phyloP scores from a whole-genome alignment of 2,888 invertebrate genomes.

The Euproctis similis region DNA sequence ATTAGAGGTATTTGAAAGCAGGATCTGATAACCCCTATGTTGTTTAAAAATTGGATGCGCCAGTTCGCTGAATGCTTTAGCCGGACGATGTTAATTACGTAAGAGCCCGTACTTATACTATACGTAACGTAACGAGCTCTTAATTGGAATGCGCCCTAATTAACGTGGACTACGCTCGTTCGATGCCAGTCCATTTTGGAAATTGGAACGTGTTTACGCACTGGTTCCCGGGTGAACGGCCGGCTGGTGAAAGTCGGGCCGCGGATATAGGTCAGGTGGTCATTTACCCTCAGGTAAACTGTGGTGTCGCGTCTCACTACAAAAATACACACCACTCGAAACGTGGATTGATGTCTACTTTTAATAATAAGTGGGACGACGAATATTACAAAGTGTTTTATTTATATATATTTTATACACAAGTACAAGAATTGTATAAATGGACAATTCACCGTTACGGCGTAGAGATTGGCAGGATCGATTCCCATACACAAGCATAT shows the following conservation, averaged over 20 bases:
- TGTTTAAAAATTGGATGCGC: slow-evolving; percentile 34
- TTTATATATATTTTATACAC: no score
- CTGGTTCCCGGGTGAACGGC: slow-evolving; percentile 67
- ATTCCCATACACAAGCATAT: no score
- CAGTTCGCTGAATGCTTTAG: slow-evolving; percentile 36
- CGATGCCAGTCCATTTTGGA: slow-evolving; percentile 54
- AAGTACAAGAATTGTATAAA: no score
- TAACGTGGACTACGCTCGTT: slow-evolving; percentile 54
- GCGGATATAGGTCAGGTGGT: slow-evolving; percentile 70
- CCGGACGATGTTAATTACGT: slow-evolving; percentile 60
- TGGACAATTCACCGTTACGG: no score
- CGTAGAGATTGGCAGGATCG: no score
- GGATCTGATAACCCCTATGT: slow-evolving; percentile 11
- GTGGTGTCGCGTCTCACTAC: slow-evolving; percentile 36
- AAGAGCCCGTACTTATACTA: no score
- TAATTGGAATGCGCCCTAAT: slow-evolving; percentile 73
- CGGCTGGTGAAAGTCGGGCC: slow-evolving; percentile 65
- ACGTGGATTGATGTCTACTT: slow-evolving; percentile 36
- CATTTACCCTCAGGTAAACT: slow-evolving; percentile 65
- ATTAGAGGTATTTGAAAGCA: no score
- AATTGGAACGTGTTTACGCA: slow-evolving; percentile 61
- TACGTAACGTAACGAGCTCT: slow-evolving; percentile 62
- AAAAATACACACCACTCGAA: slow-evolving; percentile 23
- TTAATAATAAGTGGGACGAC: no score
- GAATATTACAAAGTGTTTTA: no score